Conservation (phyloP, 2,113 vertebrate species). For the Esox niger region DNA sequence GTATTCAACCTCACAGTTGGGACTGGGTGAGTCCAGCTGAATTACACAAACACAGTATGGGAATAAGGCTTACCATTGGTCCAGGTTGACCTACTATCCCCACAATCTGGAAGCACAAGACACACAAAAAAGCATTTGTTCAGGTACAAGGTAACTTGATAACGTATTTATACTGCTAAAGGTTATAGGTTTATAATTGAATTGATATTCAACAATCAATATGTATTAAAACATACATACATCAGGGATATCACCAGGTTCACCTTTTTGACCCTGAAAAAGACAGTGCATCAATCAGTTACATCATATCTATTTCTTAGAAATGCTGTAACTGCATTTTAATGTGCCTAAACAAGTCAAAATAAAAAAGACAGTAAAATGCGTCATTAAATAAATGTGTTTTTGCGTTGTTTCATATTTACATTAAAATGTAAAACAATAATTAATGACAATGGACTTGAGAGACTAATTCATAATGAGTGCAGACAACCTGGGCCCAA, state of each 20-base stretch:
- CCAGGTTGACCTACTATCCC: conserved; percentile 83
- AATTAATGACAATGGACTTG: too few species aligned
- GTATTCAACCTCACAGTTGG: neutral
- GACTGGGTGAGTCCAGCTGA: neutral
- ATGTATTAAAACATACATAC: conserved; percentile 74
- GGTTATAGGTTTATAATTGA: neutral
- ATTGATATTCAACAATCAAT: too few species aligned
- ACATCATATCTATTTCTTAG: too few species aligned
- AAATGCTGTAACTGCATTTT: neutral
- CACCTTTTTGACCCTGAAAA: conserved; percentile 91
- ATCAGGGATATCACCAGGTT: conserved; percentile 91
- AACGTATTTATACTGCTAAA: neutral
- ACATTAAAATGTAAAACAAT: too few species aligned
- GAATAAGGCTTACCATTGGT: conserved; percentile 75
- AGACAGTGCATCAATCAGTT: neutral
- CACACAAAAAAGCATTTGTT: conserved; percentile 1
- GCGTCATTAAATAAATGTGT: too few species aligned
- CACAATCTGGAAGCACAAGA: conserved; percentile 72
- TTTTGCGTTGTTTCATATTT: too few species aligned
- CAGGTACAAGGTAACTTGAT: neutral
- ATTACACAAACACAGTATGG: neutral
- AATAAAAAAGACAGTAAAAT: too few species aligned
- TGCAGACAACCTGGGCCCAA: neutral
- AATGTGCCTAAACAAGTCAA: too few species aligned
- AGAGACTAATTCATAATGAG: too few species aligned